A percentile compares a stretch with the other conserved stretches of the same genome.
Conservation (phyloP, 2,888 invertebrate genomes). For the Latrodectus elegans region DNA sequence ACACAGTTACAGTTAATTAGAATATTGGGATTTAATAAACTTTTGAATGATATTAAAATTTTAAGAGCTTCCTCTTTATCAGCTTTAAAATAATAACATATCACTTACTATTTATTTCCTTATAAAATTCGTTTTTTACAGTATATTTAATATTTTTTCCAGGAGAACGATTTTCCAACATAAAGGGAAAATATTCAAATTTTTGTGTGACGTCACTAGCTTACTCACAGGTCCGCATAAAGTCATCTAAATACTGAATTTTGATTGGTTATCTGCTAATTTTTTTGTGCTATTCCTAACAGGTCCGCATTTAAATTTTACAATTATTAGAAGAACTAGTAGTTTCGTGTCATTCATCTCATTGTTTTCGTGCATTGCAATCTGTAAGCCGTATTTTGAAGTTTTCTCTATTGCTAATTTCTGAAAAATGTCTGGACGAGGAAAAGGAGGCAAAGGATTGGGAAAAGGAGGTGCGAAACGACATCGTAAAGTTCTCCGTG, state of each 20-base stretch:
- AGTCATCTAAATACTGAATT: not conserved
- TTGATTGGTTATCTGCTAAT: not conserved
- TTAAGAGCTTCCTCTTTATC: too few relatives aligned
- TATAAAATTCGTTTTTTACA: too few relatives aligned
- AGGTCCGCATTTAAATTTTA: not conserved
- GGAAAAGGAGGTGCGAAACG: constrained; percentile 89
- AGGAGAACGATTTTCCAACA: too few relatives aligned
- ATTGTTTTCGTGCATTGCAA: not conserved
- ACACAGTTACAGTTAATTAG: too few relatives aligned
- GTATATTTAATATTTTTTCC: too few relatives aligned
- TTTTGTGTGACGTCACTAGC: not conserved
- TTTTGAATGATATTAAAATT: too few relatives aligned
- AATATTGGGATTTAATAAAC: too few relatives aligned
- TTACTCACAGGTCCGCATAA: constrained; percentile 34
- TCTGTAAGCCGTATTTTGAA: not conserved
- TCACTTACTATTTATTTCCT: too few relatives aligned
- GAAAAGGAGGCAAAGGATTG: constrained; percentile 80
- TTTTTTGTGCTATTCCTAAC: not conserved
- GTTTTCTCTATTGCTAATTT: not conserved
- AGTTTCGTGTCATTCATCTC: too few relatives aligned
- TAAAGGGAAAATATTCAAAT: too few relatives aligned
- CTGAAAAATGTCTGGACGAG: constrained; percentile 77
- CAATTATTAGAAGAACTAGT: too few relatives aligned
- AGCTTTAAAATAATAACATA: too few relatives aligned
- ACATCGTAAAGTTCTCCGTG: constrained; percentile 81